Conservation (phyloP, 2,797 vertebrate species). For the Masticophis lateralis region DNA sequence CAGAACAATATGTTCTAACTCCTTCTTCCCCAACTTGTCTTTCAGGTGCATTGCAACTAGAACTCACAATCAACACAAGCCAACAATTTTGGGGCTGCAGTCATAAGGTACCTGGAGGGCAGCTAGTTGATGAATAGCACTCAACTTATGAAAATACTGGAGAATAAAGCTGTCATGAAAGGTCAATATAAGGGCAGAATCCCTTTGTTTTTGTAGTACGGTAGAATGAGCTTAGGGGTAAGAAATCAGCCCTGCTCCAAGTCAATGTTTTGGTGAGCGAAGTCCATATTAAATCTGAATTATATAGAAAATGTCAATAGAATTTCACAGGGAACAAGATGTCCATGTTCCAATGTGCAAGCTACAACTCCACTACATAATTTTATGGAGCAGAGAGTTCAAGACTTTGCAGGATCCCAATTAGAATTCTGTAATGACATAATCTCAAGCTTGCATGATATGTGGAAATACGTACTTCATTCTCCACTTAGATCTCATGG, state of each 20-base stretch:
- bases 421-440: not conserved
- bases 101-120: not conserved
- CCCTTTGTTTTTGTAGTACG: not conserved
- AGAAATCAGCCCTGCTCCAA: not conserved
- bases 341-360: not conserved
- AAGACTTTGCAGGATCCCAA: not conserved
- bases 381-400: not conserved
- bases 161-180: not conserved
- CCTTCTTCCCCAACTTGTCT: not conserved
- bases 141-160: not conserved
- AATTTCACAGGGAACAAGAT: not conserved
- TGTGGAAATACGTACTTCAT: not conserved
- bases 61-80: not conserved
- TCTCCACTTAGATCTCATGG: not conserved
- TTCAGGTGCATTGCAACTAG: not conserved
- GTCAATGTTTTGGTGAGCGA: not conserved
- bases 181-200: not conserved
- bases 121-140: not conserved
- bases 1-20: not conserved
- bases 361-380: not conserved
- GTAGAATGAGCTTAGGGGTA: not conserved
- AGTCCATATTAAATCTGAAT: not conserved
- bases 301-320: not conserved
- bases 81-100: not conserved
- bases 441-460: not conserved